Evolutionary conservation across 2,113 vertebrate species (phyloP).

Genomic region (Archilochus colubris): DNA sequence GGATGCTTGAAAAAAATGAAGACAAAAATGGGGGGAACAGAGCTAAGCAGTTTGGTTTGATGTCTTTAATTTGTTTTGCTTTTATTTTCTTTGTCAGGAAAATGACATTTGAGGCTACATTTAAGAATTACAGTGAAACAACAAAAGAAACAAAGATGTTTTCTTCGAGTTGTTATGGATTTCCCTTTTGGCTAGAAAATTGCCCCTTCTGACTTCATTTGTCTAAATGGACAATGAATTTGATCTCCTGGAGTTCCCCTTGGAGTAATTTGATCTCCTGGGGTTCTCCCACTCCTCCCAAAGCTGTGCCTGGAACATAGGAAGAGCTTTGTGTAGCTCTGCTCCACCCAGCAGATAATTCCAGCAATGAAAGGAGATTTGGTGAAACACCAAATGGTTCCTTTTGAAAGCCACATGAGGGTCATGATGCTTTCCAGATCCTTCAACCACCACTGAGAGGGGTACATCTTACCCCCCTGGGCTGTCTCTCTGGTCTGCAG

Average conservation of each 20-base stretch:
- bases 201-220: neutral
- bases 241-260: neutral
- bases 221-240: neutral
- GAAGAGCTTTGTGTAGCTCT: neutral
- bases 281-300: neutral
- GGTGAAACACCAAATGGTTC: neutral
- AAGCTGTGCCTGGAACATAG: fast-evolving
- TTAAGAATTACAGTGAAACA: neutral
- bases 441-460: no score
- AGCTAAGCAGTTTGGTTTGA: neutral
- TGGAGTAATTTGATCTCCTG: neutral
- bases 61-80: neutral
- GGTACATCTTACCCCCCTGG: no score
- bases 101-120: neutral
- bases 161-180: neutral
- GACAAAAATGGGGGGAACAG: neutral
- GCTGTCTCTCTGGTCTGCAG: no score
- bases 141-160: neutral
- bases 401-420: neutral
- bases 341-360: neutral
- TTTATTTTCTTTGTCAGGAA: neutral
- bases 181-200: neutral
- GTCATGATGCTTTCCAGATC: no score
- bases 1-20: neutral
- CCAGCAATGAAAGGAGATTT: neutral